These are phyloP conservation scores for Otolemur garnettii DNA, from an alignment of 2,113 vertebrate species.

Conservation along the genomic window DNA sequence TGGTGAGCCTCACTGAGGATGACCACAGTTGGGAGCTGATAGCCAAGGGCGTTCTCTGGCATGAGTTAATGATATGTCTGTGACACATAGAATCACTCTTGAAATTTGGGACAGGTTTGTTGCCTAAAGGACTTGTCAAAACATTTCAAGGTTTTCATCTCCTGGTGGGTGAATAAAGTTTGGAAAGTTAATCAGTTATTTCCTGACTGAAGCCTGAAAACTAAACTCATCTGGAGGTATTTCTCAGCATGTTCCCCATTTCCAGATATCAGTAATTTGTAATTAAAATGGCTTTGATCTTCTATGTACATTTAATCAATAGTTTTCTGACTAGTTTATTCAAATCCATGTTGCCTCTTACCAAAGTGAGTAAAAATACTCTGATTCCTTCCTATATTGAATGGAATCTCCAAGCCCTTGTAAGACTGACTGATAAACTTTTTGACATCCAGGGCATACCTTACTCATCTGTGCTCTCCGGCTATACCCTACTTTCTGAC, in stretches of 20 bases:
- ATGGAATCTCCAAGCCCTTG: neutral
- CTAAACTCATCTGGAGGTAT: slow-evolving; percentile 37
- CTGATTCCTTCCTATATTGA: neutral
- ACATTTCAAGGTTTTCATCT: slow-evolving; percentile 29
- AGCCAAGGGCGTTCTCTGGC: neutral
- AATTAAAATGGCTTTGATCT: slow-evolving; percentile 53
- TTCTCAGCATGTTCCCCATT: slow-evolving; percentile 26
- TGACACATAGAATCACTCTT: slow-evolving; percentile 7
- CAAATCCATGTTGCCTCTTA: neutral
- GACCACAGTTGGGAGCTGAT: neutral
- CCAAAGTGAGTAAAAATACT: neutral
- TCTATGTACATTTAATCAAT: slow-evolving; percentile 25
- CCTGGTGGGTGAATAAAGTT: slow-evolving; percentile 19
- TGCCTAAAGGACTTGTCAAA: slow-evolving; percentile 32
- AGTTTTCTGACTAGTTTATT: neutral
- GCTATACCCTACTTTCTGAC: neutral
- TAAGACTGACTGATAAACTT: neutral
- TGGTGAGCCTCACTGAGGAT: neutral
- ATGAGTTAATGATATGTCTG: neutral
- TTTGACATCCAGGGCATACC: neutral
- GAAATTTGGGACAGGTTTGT: slow-evolving; percentile 16
- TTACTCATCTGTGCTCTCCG: neutral
- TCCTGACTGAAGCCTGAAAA: slow-evolving; percentile 36
- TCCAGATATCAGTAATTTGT: slow-evolving; percentile 49
- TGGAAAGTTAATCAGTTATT: slow-evolving; percentile 68